Evolutionary conservation across 2,888 invertebrate species (phyloP).

Genomic region (Hirtodrosophila alboralis): DNA sequence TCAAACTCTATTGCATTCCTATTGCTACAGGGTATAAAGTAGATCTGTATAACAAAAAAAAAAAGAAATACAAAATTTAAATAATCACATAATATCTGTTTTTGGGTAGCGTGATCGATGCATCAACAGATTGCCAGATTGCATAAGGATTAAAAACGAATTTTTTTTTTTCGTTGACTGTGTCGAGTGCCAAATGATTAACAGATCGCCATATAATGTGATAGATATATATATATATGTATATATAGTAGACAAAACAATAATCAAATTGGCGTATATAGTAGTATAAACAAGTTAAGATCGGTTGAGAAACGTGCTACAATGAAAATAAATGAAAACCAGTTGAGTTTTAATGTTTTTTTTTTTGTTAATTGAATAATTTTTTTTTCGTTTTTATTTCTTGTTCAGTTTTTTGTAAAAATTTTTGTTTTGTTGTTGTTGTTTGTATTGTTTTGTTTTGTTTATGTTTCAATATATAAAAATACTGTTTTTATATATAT

Average conservation of each 20-base stretch:
- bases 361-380: conserved; percentile 68
- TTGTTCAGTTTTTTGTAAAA: conserved; percentile 42
- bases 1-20: too few species aligned
- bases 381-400: conserved; percentile 66
- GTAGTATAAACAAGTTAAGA: background rate
- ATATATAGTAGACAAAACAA: too few species aligned
- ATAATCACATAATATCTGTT: conserved; percentile 50
- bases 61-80: background rate
- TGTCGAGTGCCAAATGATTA: conserved; percentile 48
- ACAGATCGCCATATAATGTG: too few species aligned
- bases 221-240: too few species aligned
- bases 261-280: conserved; percentile 15
- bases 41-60: background rate
- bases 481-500: conserved; percentile 62
- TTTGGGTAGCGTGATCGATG: conserved; percentile 52
- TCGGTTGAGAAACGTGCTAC: background rate
- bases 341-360: conserved; percentile 41
- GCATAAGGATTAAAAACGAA: conserved; percentile 44
- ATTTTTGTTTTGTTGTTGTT: conserved; percentile 30
- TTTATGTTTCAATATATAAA: conserved; percentile 60
- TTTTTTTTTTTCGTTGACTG: conserved; percentile 29
- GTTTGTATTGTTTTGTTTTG: conserved; percentile 14
- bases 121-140: conserved; percentile 59
- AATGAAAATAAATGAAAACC: conserved; percentile 15
- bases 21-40: too few species aligned